Percentiles rank a stretch among this genome's conserved stretches.
phyloP scores from a whole-genome alignment of 2,113 vertebrate genomes.

The Dryoscopus gambensis region DNA sequence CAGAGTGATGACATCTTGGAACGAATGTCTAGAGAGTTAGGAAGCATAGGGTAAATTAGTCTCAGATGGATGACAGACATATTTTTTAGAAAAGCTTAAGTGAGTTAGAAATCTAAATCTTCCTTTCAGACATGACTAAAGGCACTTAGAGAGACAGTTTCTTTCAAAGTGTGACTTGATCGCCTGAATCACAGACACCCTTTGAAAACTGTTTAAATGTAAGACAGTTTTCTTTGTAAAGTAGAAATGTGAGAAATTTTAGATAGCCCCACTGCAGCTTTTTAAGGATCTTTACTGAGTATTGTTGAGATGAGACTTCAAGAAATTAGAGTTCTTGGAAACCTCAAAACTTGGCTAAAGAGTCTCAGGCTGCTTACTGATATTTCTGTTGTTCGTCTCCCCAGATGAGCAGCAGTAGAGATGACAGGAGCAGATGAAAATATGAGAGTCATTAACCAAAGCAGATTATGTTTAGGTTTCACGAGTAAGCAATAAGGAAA shows the following conservation, averaged over 20 bases:
- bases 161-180: not conserved
- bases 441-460: not conserved
- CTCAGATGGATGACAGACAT: constrained; percentile 13
- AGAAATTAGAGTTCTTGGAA: not conserved
- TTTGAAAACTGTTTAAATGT: not conserved
- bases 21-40: not conserved
- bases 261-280: not conserved
- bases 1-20: constrained; percentile 39
- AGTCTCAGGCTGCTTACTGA: not conserved
- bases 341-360: not conserved
- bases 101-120: not conserved
- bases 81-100: not conserved
- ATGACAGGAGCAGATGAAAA: not conserved
- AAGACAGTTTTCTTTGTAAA: not conserved
- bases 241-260: not conserved
- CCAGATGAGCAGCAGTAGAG: not conserved
- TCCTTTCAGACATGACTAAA: not conserved
- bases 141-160: not conserved
- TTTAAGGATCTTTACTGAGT: not conserved
- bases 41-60: not conserved
- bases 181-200: not conserved
- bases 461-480: not conserved
- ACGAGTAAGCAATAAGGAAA: not conserved
- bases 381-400: not conserved
- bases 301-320: not conserved